Conservation (phyloP, 1,140 invertebrate genomes). For the Zaprionus davidi region DNA sequence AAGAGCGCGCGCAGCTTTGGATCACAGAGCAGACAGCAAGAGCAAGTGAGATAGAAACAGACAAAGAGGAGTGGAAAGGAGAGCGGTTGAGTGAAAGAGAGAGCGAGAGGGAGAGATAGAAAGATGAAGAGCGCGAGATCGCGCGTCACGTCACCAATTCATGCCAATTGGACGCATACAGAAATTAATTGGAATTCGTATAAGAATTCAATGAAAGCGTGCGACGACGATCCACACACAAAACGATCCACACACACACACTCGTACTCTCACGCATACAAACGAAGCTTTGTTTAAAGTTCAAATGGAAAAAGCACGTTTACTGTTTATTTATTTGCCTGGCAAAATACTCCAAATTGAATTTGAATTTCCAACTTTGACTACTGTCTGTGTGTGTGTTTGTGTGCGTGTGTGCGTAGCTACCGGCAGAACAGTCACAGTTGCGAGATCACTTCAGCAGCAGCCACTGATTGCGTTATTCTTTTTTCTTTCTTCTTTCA, state of each 20-base stretch:
- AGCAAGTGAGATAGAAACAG: not conserved
- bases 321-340: conserved; percentile 43
- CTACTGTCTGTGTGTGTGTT: conserved; percentile 15
- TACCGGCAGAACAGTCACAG: conserved; percentile 25
- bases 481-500: conserved; percentile 36
- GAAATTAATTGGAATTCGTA: conserved; percentile 82
- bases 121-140: conserved; percentile 54
- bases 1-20: conserved; percentile 45
- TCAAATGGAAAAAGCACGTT: conserved; percentile 77
- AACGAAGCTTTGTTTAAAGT: conserved; percentile 66
- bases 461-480: conserved; percentile 25
- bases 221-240: conserved; percentile 15
- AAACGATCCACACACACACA: conserved; percentile 8
- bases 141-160: conserved; percentile 81
- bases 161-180: conserved; percentile 81
- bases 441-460: conserved; percentile 29
- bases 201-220: conserved; percentile 79
- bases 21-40: not conserved
- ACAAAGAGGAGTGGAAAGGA: conserved; percentile 6
- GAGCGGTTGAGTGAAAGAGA: not conserved
- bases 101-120: conserved; percentile 16
- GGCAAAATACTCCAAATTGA: conserved; percentile 66
- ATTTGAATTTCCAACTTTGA: conserved; percentile 28
- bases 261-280: not conserved
- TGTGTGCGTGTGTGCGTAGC: conserved; percentile 11